These are phyloP conservation scores for Channallabes apus DNA, from an alignment of 2,797 vertebrate species.

Conservation along the genomic window DNA sequence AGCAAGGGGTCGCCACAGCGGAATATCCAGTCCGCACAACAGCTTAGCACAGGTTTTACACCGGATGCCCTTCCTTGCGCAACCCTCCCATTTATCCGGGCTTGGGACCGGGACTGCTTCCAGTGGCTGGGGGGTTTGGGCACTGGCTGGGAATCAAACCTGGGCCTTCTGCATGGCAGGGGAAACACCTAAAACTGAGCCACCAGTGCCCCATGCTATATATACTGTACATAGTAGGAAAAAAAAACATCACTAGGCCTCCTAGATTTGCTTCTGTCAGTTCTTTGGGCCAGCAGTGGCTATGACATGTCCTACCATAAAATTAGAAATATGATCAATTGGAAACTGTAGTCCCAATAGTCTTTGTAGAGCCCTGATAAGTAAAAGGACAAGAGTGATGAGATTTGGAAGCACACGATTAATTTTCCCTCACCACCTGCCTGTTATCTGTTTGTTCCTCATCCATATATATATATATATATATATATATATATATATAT, in stretches of 20 bases:
- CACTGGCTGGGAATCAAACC: too few species aligned
- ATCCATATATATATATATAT: not conserved
- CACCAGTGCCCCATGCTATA: not conserved
- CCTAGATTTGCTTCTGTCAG: not conserved
- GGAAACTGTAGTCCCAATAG: not conserved
- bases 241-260: not conserved
- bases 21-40: too few species aligned
- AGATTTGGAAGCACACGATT: not conserved
- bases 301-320: not conserved
- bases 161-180: too few species aligned
- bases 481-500: too few species aligned
- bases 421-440: not conserved
- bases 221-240: not conserved
- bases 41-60: too few species aligned
- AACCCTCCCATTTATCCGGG: too few species aligned
- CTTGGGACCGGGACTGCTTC: too few species aligned
- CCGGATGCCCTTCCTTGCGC: too few species aligned
- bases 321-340: constrained; percentile 7
- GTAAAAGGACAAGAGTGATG: constrained; percentile 8
- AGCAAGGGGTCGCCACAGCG: too few species aligned
- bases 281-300: not conserved
- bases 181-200: too few species aligned
- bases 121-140: too few species aligned
- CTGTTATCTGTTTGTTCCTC: not conserved
- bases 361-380: not conserved